These are phyloP conservation scores for Cyclargus thomasi DNA, from an alignment of 1,140 invertebrate genomes.

Conservation along the genomic window DNA sequence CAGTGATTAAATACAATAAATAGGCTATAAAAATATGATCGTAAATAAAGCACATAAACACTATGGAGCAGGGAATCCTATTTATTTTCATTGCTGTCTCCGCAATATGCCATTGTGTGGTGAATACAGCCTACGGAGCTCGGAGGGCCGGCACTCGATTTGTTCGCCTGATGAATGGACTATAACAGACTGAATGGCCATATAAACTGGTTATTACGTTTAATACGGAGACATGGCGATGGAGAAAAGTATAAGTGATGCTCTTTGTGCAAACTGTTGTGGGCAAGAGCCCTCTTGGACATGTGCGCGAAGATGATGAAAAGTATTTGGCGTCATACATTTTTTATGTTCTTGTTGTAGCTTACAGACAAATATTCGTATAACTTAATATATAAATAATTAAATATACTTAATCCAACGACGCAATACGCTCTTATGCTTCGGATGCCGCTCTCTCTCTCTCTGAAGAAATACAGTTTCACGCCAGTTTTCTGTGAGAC, in stretches of 20 bases:
- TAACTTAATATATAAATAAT: too few species aligned
- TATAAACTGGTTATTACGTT: conserved; percentile 34
- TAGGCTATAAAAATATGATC: conserved; percentile 7
- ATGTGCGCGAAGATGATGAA: too few species aligned
- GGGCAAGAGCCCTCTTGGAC: too few species aligned
- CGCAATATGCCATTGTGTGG: conserved; percentile 49
- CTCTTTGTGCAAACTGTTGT: conserved; percentile 10
- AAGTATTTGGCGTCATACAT: too few species aligned
- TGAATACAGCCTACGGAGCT: conserved; percentile 46
- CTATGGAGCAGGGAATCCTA: conserved; percentile 38
- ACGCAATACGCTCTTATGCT: too few species aligned
- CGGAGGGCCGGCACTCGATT: conserved; percentile 52
- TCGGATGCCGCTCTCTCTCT: too few species aligned
- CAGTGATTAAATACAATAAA: conserved; percentile 11
- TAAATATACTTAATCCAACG: too few species aligned
- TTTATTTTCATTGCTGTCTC: conserved; percentile 58
- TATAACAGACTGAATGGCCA: conserved; percentile 48
- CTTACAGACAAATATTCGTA: too few species aligned
- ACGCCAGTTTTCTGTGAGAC: too few species aligned
- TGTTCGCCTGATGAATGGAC: conserved; percentile 59
- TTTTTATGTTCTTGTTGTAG: too few species aligned
- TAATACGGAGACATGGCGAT: conserved; percentile 16
- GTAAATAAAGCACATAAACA: conserved; percentile 13
- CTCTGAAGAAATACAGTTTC: too few species aligned
- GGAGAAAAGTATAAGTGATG: not conserved